These are phyloP conservation scores for Lepilemur ruficaudatus DNA, from an alignment of 2,797 vertebrate species.

Conservation along the genomic window DNA sequence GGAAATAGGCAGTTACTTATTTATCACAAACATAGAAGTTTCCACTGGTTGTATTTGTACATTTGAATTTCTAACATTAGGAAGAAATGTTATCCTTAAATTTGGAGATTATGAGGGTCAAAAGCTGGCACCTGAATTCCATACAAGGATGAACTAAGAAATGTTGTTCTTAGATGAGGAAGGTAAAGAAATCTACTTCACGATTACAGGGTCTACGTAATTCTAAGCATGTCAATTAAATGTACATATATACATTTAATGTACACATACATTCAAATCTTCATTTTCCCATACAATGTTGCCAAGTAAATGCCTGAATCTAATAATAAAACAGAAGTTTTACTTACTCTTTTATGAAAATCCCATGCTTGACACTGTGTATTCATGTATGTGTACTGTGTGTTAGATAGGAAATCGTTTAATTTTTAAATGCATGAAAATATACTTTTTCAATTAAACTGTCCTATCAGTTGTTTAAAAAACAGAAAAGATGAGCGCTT, in stretches of 20 bases:
- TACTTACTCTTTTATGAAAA: not conserved
- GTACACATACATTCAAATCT: not conserved
- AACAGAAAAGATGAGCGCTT: not conserved
- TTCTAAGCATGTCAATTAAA: not conserved
- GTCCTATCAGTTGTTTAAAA: not conserved
- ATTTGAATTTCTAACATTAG: not conserved
- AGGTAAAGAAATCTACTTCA: not conserved
- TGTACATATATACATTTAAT: not conserved
- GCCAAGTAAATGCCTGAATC: not conserved
- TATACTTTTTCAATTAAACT: not conserved
- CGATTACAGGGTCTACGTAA: not conserved
- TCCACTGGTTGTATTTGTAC: not conserved
- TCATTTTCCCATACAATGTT: not conserved
- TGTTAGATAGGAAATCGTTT: not conserved
- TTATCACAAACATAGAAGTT: not conserved
- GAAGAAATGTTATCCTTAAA: not conserved
- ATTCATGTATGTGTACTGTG: not conserved
- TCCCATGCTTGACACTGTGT: not conserved
- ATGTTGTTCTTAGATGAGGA: not conserved
- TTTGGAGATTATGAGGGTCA: not conserved
- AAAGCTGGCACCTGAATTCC: not conserved
- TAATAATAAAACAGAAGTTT: not conserved
- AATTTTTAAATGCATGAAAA: not conserved
- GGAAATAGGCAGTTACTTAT: not conserved
- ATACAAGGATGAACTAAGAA: not conserved